These are phyloP conservation scores for Trogon surrucura DNA, from an alignment of 2,113 vertebrate genomes.

Conservation along the genomic window DNA sequence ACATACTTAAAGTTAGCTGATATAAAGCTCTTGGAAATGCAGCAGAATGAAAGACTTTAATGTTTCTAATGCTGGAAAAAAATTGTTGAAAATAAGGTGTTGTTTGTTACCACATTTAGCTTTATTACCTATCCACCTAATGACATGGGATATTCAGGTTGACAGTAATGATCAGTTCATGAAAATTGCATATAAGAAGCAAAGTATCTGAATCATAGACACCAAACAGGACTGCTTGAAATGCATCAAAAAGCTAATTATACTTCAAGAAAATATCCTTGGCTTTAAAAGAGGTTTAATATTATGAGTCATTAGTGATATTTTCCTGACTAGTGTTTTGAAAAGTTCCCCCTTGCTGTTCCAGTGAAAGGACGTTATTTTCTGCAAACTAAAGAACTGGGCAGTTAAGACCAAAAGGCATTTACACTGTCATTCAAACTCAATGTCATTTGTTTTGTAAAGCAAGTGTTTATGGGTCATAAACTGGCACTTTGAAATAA, in stretches of 20 bases:
- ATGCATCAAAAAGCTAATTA: neutral
- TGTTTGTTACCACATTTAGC: neutral
- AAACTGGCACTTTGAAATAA: neutral
- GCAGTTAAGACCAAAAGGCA: neutral
- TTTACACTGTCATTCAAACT: neutral
- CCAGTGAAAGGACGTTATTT: constrained; percentile 1
- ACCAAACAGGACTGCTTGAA: neutral
- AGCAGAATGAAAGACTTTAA: neutral
- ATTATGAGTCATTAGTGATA: constrained; percentile 23
- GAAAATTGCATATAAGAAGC: neutral
- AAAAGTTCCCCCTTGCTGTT: constrained; percentile 23
- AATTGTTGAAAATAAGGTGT: neutral
- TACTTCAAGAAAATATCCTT: neutral
- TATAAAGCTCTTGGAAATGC: neutral
- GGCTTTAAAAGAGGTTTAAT: constrained; percentile 12
- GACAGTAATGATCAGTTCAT: neutral
- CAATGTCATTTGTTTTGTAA: neutral
- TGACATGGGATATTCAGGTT: neutral
- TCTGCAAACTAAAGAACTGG: neutral
- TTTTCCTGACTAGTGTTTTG: constrained; percentile 21
- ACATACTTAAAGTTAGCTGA: neutral
- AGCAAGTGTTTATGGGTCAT: neutral
- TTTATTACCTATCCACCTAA: neutral
- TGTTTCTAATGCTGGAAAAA: neutral
- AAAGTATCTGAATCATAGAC: neutral